Conservation (phyloP, 1,140 invertebrate species). For the Heterodera schachtii region DNA sequence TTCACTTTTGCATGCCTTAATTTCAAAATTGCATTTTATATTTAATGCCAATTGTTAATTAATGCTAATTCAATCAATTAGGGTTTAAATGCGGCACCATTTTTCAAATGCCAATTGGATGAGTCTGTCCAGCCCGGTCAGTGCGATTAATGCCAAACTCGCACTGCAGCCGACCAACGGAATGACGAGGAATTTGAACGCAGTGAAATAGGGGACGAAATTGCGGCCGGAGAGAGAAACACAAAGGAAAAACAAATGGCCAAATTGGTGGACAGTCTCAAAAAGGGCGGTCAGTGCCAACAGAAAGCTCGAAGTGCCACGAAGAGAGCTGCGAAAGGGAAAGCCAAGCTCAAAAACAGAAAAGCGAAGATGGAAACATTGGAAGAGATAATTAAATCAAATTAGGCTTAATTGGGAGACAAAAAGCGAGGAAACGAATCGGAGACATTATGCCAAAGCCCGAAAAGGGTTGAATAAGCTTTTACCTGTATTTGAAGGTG, state of each 20-base stretch:
- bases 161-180: conserved; percentile 20
- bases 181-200: conserved; percentile 3
- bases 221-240: conserved; percentile 4
- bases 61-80: no score
- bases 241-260: no score
- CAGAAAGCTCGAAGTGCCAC: no score
- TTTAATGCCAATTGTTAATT: not conserved
- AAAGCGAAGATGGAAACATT: not conserved
- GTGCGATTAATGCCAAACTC: not conserved
- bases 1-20: conserved; percentile 19
- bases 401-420: no score
- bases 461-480: not conserved
- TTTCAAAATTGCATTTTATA: not conserved
- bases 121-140: conserved; percentile 21
- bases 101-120: conserved; percentile 10
- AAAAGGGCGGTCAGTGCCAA: conserved; percentile 18
- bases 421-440: no score
- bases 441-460: not conserved
- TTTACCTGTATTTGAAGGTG: conserved; percentile 18
- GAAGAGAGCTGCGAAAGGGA: not conserved
- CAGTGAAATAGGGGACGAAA: conserved; percentile 19
- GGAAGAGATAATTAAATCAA: not conserved
- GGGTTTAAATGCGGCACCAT: not conserved
- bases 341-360: not conserved
- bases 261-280: not conserved